These are phyloP conservation scores for Xestoiulus laeticollis DNA, from an alignment of 2,888 invertebrate genomes.

Conservation along the genomic window DNA sequence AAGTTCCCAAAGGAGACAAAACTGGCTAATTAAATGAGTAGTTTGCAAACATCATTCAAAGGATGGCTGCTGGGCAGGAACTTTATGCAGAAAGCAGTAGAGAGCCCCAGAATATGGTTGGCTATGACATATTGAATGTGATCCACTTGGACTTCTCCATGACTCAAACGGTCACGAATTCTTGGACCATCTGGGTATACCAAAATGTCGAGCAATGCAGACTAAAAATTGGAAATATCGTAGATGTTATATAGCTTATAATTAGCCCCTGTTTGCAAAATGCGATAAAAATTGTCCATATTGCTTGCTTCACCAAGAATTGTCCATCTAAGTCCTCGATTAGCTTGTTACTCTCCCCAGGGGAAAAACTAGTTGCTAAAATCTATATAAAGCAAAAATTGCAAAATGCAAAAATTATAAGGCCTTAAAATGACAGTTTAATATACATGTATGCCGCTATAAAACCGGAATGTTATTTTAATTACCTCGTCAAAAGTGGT, in stretches of 20 bases:
- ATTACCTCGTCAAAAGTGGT: constrained; percentile 68
- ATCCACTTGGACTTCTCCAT: constrained; percentile 65
- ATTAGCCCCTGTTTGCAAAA: no score
- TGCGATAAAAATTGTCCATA: not conserved
- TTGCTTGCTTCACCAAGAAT: not conserved
- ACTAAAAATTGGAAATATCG: not conserved
- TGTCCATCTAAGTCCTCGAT: not conserved
- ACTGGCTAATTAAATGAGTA: no score
- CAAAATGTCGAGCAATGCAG: constrained; percentile 65
- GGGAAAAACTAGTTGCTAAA: not conserved
- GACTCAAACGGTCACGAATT: constrained; percentile 68
- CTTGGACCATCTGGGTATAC: constrained; percentile 67
- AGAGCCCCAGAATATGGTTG: constrained; percentile 67
- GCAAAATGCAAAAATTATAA: not conserved
- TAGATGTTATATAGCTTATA: no score
- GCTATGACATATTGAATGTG: constrained; percentile 57
- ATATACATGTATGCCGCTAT: not conserved
- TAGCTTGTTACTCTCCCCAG: not conserved
- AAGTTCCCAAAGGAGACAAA: no score
- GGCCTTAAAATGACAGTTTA: not conserved
- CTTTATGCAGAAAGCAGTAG: constrained; percentile 77
- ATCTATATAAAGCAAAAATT: not conserved
- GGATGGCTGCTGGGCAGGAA: not conserved
- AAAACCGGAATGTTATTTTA: not conserved
- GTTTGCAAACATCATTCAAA: not conserved